These are phyloP conservation scores for Sicus ferrugineus DNA, from an alignment of 2,888 invertebrate genomes.

Conservation along the genomic window DNA sequence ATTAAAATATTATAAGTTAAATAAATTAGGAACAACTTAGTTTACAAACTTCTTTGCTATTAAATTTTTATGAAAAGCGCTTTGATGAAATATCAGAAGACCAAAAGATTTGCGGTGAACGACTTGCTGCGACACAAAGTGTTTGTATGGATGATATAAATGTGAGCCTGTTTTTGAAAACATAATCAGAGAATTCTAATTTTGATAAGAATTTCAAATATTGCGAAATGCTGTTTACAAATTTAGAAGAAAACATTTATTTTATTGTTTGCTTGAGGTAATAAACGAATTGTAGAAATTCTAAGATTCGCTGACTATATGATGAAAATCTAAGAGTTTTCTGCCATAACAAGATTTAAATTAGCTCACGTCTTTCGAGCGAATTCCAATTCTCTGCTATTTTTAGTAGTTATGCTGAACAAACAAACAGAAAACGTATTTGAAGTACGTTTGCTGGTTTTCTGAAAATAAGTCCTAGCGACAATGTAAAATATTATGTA, in stretches of 20 bases:
- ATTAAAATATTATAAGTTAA: constrained; percentile 28
- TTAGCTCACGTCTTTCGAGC: background rate
- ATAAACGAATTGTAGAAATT: too few relatives aligned
- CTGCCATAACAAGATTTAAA: background rate
- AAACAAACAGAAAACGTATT: background rate
- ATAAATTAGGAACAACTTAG: constrained; percentile 23
- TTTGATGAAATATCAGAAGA: background rate
- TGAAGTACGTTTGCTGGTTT: background rate
- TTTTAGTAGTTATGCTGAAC: background rate
- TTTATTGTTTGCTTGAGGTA: too few relatives aligned
- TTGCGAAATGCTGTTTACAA: too few relatives aligned
- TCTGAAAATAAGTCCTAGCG: background rate
- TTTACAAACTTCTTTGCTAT: background rate
- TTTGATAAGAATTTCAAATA: too few relatives aligned
- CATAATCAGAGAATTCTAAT: too few relatives aligned
- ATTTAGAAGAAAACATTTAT: too few relatives aligned
- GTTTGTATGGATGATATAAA: too few relatives aligned
- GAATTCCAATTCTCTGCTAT: background rate
- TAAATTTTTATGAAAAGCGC: background rate
- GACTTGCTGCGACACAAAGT: too few relatives aligned
- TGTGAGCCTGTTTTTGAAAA: too few relatives aligned
- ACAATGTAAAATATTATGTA: background rate
- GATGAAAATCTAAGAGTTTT: too few relatives aligned
- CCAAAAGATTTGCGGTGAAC: background rate
- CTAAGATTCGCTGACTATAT: too few relatives aligned